A percentile compares a stretch with the other conserved stretches of the same genome.
Conservation (phyloP, 2,113 vertebrate species). For the Tichodroma muraria region DNA sequence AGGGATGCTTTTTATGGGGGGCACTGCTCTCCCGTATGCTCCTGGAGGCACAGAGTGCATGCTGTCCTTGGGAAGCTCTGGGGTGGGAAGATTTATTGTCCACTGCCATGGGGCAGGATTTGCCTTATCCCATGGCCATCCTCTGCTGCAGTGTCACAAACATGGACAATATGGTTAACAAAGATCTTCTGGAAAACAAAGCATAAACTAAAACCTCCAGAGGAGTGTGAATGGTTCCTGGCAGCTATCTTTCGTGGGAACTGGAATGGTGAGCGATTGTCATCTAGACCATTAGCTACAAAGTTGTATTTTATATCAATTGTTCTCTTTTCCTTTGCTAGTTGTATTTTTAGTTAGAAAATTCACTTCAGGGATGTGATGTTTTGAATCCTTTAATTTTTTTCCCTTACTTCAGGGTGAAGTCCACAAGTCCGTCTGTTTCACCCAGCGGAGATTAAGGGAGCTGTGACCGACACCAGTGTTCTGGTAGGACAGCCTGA, state of each 20-base stretch:
- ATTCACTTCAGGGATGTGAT: neutral
- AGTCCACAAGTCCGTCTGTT: neutral
- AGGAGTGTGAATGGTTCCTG: neutral
- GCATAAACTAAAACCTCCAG: neutral
- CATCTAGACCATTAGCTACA: neutral
- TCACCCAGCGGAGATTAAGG: neutral
- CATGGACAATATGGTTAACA: neutral
- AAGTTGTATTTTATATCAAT: neutral
- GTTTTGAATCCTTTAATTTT: neutral
- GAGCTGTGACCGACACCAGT: accelerated
- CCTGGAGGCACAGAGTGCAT: accelerated
- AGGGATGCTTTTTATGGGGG: accelerated
- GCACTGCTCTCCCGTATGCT: neutral
- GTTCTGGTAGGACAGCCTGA: neutral
- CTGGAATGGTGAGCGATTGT: neutral
- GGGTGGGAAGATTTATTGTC: neutral
- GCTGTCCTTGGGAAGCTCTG: neutral
- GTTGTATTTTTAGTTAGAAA: neutral
- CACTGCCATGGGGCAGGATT: neutral
- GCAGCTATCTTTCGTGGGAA: neutral
- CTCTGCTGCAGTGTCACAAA: neutral
- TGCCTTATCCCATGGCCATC: neutral
- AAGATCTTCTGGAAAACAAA: neutral
- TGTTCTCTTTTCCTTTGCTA: neutral
- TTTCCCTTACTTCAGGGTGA: neutral